These are phyloP conservation scores for Mythimna vitellina DNA, from an alignment of 2,888 invertebrate genomes.

Conservation along the genomic window DNA sequence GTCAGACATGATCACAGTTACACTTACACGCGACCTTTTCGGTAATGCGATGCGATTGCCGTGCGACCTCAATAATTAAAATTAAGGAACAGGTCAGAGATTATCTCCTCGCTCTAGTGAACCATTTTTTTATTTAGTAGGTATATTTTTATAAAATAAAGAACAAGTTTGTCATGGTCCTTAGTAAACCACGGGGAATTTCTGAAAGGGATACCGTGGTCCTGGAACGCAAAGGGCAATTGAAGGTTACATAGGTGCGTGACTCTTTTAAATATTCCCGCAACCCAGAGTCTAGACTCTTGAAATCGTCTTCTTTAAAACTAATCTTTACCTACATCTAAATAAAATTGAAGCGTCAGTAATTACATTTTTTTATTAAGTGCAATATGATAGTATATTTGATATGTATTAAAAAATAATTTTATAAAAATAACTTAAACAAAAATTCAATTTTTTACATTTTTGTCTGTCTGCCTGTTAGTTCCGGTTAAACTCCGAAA, in stretches of 20 bases:
- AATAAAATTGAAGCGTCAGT: too few species aligned
- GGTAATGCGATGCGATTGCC: slow-evolving; percentile 64
- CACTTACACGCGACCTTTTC: slow-evolving; percentile 69
- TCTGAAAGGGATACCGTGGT: neutral
- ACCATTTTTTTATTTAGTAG: neutral
- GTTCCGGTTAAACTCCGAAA: too few species aligned
- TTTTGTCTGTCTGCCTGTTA: too few species aligned
- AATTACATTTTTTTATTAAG: too few species aligned
- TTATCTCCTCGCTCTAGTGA: slow-evolving; percentile 52
- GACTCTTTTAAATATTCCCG: too few species aligned
- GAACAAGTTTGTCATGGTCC: neutral
- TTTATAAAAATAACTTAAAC: neutral
- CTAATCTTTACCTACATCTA: too few species aligned
- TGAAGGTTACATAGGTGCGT: too few species aligned
- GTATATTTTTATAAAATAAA: neutral
- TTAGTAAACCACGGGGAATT: neutral
- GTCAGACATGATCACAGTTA: slow-evolving; percentile 70
- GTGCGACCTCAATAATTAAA: slow-evolving; percentile 59
- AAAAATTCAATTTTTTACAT: too few species aligned
- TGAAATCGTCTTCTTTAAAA: neutral
- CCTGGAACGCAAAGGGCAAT: too few species aligned
- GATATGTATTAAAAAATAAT: too few species aligned
- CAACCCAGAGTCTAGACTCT: neutral
- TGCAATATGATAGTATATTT: too few species aligned
- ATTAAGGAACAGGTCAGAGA: slow-evolving; percentile 46